Evolutionary conservation across 2,888 invertebrate species (phyloP).

Genomic region (Byasa hedistus): DNA sequence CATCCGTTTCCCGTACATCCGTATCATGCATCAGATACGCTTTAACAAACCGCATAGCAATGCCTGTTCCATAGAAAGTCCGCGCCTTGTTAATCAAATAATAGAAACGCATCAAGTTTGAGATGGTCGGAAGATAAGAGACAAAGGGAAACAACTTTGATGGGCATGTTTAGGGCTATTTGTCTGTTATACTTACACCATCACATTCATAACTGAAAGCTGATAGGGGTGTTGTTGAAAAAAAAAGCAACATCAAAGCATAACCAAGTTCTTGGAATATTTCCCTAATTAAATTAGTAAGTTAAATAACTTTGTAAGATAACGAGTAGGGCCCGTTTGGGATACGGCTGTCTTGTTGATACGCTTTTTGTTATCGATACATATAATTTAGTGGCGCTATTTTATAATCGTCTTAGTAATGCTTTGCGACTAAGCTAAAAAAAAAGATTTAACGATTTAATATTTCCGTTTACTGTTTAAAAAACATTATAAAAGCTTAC

Average conservation of each 20-base stretch:
- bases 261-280: constrained; percentile 47
- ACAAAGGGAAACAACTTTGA: constrained; percentile 1
- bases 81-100: constrained; percentile 1
- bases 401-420: background rate
- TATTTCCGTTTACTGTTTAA: too few species aligned
- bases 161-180: constrained; percentile 11
- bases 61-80: constrained; percentile 3
- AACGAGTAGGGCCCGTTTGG: constrained; percentile 37
- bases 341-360: constrained; percentile 32
- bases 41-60: background rate
- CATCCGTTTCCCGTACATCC: too few species aligned
- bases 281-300: constrained; percentile 51
- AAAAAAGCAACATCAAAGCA: constrained; percentile 30
- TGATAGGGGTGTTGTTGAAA: constrained; percentile 20
- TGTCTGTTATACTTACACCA: constrained; percentile 15
- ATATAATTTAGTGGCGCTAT: background rate
- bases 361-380: constrained; percentile 36
- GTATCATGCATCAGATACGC: background rate
- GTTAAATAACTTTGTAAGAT: constrained; percentile 48
- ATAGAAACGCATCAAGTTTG: constrained; percentile 3
- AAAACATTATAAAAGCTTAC: too few species aligned
- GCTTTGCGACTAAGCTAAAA: background rate
- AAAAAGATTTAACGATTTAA: background rate
- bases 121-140: background rate
- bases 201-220: constrained; percentile 22